Evolutionary conservation across 1,140 invertebrate species (phyloP), one percentile per base, ranked within the genome.

Genomic region (Aphelinus atriplicis): DNA sequence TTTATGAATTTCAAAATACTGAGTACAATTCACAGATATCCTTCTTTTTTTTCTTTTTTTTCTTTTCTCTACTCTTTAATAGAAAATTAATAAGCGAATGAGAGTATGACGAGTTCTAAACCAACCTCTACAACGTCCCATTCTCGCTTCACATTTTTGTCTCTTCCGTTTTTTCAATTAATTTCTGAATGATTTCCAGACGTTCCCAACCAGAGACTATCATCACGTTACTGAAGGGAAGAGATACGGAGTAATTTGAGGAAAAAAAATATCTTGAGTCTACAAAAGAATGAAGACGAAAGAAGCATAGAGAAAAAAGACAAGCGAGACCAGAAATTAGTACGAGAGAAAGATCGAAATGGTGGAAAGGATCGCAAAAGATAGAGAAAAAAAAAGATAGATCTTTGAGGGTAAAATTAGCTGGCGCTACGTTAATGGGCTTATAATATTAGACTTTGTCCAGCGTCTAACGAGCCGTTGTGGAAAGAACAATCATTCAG

Each of bases 151-250:
- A 26, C 26, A 26, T 26, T 26, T 26, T 26, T 26, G 26, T 26
- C 26, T 26, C 26, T 26, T 26, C 65, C n/a, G 43, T 26, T 1
- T 64, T 75, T 9, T 61, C 60, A 75, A 70, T 75, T 75, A 75
- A 75, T 75, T 75, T 42, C 47, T 64, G 67, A 70, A 75, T 65
- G 45, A 75, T 75, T 75, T 50, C 42, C 3, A 3, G 4, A 9
- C 26, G 26, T 26, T 26, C 26, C 63, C 61, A 43, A 10, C 50
- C 71, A 55, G 58, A 55, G 53, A 50, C 50, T n/a, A n/a, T 9
- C 51, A 9, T 0, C 4, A 53, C 4, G 51, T 6, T 0, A 53
- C 51, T 53, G 51, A 0, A 6, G 57, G 26, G 42, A 26, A 61
- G 45, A 43, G 26, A 71, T 60, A 46, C 50, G 51, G 3, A 50